Base-by-base conservation (phyloP, 2,797 vertebrate species). In the Eupleurogrammus muticus region DNA sequence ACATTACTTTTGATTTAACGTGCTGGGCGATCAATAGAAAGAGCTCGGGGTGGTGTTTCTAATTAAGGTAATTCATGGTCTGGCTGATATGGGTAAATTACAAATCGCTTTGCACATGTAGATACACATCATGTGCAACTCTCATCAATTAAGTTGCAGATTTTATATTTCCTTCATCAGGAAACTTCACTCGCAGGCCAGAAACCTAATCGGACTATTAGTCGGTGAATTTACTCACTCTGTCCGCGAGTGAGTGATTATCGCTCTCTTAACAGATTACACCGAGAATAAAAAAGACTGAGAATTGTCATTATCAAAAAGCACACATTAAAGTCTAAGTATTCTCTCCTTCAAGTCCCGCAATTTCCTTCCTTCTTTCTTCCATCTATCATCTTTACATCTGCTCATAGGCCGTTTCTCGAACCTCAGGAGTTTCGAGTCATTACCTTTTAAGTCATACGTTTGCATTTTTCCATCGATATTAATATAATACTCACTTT, bases 21-120 rank as follows among this genome's bases (percentile, higher is more conserved):
- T 49, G 80, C 73, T 69, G 70, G 63, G 73, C 65, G 80, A 93
- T 94, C 93, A 90, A 93, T 94, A 88, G 72, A 84, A 84, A 92
- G 74, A 67, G 91, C 93, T 93, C 16, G 73, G 75, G 92, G 92
- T 88, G 84, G 54, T 85, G 84, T 93, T 94, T 92, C 88, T 95
- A 93, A 94, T 95, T 93, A 94, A 92, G 91, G 86, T 94, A 92
- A 94, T 93, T 94, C 93, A 93, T 93, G 90, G 90, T 77, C 52
- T 61, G 73, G 65, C 82, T 84, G 35, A 83, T 83, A 82, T 83
- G 78, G 85, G 70, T 83, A 77, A 87, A 89, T 89, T 88, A 90
- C 80, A 89, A 84, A 91, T 77, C 75, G 83, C 78, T 90, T 76
- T 79, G 60, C 76, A 87, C 81, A 78, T 80, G 66, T 75, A 86